Evolutionary conservation across 2,797 vertebrate species (phyloP).

Genomic region (Discoglossus pictus): DNA sequence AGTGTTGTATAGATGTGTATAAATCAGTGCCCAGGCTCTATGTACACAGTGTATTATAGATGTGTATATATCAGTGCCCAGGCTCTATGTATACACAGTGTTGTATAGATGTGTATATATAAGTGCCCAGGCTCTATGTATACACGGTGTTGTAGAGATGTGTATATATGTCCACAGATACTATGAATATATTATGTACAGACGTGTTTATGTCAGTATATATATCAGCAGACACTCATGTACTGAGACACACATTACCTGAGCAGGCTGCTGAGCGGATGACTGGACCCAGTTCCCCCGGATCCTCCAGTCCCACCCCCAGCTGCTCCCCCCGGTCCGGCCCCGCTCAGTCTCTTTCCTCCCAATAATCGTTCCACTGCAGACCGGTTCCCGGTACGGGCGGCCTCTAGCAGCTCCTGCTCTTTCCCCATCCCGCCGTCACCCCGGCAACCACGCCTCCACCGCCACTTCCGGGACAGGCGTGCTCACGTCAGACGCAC

Average conservation of each 20-base stretch:
- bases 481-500: slow-evolving; percentile 36
- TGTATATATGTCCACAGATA: no score
- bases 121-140: no score
- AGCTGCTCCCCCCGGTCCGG: slow-evolving; percentile 66
- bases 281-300: slow-evolving; percentile 69
- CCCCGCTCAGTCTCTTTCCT: slow-evolving; percentile 85
- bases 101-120: no score
- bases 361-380: slow-evolving; percentile 94
- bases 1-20: no score
- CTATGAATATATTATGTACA: no score
- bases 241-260: slow-evolving; percentile 76
- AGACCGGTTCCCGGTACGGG: slow-evolving; percentile 91
- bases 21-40: no score
- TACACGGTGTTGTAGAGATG: no score
- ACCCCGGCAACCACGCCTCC: slow-evolving; percentile 54
- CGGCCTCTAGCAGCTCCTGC: slow-evolving; percentile 95
- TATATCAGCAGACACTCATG: no score
- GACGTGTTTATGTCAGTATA: no score
- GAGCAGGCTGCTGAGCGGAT: slow-evolving; percentile 90
- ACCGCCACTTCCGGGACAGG: slow-evolving; percentile 40
- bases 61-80: no score
- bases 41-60: no score
- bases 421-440: slow-evolving; percentile 89
- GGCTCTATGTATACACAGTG: no score
- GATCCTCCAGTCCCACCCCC: slow-evolving; percentile 65